Conservation (phyloP, 2,113 vertebrate species). For the Myrmecophaga tridactyla region DNA sequence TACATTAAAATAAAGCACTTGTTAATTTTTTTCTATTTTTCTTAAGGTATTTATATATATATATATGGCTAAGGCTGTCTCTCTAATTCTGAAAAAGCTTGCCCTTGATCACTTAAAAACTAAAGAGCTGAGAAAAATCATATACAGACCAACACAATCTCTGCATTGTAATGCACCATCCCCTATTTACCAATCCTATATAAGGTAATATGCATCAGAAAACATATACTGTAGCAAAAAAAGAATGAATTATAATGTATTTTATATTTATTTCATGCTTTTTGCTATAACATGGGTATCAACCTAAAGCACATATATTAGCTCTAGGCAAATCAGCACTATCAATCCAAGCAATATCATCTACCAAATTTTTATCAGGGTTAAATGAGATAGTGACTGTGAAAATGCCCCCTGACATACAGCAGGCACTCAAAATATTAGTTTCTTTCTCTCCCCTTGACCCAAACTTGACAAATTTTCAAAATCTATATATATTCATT, state of each 20-base stretch:
- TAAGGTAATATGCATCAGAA: not conserved
- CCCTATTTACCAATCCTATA: not conserved
- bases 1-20: not conserved
- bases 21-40: not conserved
- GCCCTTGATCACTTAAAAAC: not conserved
- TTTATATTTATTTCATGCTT: not conserved
- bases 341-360: not conserved
- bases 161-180: not conserved
- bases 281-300: not conserved
- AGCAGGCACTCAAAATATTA: not conserved
- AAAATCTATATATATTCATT: not conserved
- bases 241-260: not conserved
- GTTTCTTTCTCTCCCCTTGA: not conserved
- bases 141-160: not conserved
- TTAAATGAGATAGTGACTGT: constrained; percentile 16
- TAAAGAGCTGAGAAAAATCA: not conserved
- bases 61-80: not conserved
- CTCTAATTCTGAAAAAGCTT: not conserved
- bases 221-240: not conserved
- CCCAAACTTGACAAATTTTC: not conserved
- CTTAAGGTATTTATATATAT: not conserved
- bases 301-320: not conserved
- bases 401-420: not conserved
- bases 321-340: not conserved
- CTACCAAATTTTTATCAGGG: constrained; percentile 9